Evolutionary conservation across 2,888 invertebrate genomes (phyloP), one percentile per base, ranked within the genome.

Genomic region (Drosophila macrospina): DNA sequence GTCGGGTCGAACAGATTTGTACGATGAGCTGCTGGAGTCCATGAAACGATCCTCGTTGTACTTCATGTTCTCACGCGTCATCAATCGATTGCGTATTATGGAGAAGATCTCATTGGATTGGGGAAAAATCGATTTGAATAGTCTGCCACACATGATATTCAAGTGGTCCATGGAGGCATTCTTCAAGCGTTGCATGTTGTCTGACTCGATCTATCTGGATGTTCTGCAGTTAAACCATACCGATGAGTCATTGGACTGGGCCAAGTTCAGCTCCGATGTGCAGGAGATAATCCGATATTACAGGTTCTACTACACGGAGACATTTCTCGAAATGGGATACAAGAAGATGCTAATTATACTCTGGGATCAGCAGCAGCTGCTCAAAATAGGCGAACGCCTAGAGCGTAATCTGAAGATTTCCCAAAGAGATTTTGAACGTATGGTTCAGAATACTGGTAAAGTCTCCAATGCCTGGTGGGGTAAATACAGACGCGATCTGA

Each of bases 191-290:
- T 61, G 68, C 34, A 41, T 20, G 4, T 5, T 68, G 5, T 20
- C 60, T 0, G 44, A 64, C 13, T 28, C 61, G 1, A 26, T 68
- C 0, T 64, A 76, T 15, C 36, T 79, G 1, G 76, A 78, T 32
- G 66, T 80, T 3, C 34, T 78, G 6, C 7, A 24, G 6, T 20
- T 11, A 0, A 30, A 50, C 1, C 4, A 61, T 2, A 57, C 20
- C 1, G 5, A 30, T 0, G 45, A 56, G 1, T 13, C 41, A 5
- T 32, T 78, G 8, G 55, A 66, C 6, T 63, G 54, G 56, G 50
- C 55, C n/a, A 76, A 80, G 11, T 70, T 69, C 11, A 55, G 65
- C 20, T n/a, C 6, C 1, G 78, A 80, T 39, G 13, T 79, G 5
- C 0, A 36, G 37, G 77, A 79, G 42, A 55, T 47, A 7, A 5